Evolutionary conservation across 1,140 invertebrate species (phyloP).

Genomic region (Pseudobourletiella spinata): DNA sequence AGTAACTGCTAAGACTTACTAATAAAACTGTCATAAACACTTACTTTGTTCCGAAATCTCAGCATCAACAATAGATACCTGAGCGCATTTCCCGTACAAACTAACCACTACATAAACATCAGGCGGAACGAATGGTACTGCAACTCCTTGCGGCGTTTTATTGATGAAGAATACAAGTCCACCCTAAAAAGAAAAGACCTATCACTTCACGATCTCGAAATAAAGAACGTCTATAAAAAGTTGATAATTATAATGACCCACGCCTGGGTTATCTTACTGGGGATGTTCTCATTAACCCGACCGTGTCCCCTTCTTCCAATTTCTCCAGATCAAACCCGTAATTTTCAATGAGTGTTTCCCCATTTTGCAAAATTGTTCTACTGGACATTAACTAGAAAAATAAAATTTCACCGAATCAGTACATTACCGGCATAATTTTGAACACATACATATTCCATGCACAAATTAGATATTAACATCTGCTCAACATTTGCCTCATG

Average conservation of each 20-base stretch:
- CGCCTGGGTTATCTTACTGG: conserved; percentile 47
- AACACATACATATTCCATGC: too few relatives aligned
- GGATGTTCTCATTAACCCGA: conserved; percentile 71
- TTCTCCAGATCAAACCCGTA: conserved; percentile 77
- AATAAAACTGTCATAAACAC: conserved; percentile 1
- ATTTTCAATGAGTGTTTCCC: conserved; percentile 62
- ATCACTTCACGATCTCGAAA: neutral
- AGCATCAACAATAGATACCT: conserved; percentile 52
- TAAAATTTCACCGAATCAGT: conserved; percentile 21
- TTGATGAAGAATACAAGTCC: conserved; percentile 85
- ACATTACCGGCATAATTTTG: too few relatives aligned
- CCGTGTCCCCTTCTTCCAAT: conserved; percentile 70
- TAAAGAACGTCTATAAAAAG: neutral
- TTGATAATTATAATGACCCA: neutral
- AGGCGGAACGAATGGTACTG: conserved; percentile 63
- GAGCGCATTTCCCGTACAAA: conserved; percentile 85
- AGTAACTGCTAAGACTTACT: neutral
- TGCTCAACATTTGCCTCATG: too few relatives aligned
- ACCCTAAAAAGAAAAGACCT: conserved; percentile 45
- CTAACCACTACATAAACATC: conserved; percentile 77
- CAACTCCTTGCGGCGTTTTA: conserved; percentile 75
- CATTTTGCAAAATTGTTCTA: conserved; percentile 72
- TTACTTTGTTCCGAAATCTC: conserved; percentile 31
- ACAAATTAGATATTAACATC: too few relatives aligned
- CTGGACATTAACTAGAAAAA: conserved; percentile 64